These are phyloP conservation scores for Anomalospiza imberbis DNA, from an alignment of 2,797 vertebrate genomes.

Conservation along the genomic window DNA sequence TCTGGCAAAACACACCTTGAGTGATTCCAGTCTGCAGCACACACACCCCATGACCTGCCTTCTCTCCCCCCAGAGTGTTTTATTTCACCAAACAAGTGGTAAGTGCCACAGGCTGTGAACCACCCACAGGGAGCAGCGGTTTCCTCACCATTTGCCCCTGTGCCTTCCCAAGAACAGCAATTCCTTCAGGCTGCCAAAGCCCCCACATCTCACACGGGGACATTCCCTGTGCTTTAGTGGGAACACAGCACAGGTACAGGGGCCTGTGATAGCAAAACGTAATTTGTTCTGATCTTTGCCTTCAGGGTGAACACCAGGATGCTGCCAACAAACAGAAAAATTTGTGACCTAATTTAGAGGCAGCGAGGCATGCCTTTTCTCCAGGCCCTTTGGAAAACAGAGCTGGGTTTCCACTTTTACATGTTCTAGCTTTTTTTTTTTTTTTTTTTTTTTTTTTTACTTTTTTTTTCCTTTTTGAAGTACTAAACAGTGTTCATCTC, in stretches of 20 bases:
- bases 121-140: background rate
- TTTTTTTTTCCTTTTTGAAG: background rate
- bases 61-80: background rate
- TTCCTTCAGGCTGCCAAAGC: background rate
- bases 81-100: background rate
- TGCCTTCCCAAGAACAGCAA: background rate
- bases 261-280: constrained; percentile 69
- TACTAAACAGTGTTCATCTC: constrained; percentile 13
- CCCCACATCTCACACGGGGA: background rate
- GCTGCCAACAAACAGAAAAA: constrained; percentile 80
- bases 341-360: constrained; percentile 83
- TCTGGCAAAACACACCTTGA: background rate
- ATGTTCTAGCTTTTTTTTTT: background rate
- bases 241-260: constrained; percentile 45
- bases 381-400: constrained; percentile 56
- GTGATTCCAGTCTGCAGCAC: background rate
- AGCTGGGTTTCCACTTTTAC: constrained; percentile 31
- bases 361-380: constrained; percentile 74
- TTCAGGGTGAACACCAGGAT: constrained; percentile 71
- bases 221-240: background rate
- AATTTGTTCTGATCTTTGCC: constrained; percentile 78
- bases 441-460: no score
- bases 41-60: background rate
- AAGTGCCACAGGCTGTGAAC: background rate
- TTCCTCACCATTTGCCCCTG: background rate